Evolutionary conservation across 2,797 vertebrate genomes (phyloP).

Genomic region (Anguilla megastoma): DNA sequence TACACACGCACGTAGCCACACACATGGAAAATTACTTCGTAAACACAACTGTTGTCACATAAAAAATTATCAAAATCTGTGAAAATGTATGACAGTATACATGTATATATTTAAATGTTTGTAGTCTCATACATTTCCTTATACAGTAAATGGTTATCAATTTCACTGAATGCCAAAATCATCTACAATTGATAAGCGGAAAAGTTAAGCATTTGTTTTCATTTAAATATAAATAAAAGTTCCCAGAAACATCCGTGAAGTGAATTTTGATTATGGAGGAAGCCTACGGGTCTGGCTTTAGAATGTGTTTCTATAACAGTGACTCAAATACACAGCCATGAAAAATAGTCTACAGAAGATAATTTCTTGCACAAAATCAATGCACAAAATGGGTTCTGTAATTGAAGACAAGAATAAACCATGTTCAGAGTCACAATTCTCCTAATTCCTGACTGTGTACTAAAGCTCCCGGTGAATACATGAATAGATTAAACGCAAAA

Average conservation of each 20-base stretch:
- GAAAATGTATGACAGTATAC: not conserved
- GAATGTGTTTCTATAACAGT: not conserved
- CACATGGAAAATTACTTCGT: not conserved
- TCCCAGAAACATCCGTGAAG: constrained; percentile 7
- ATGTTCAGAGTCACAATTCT: constrained; percentile 44
- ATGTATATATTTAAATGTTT: not conserved
- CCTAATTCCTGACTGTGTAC: constrained; percentile 29
- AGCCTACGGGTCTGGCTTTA: not conserved
- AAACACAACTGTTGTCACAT: not conserved
- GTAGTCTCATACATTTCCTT: not conserved
- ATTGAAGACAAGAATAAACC: constrained; percentile 45
- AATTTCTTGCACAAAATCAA: constrained; percentile 46
- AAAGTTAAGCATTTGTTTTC: constrained; percentile 8
- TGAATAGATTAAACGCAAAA: constrained; percentile 3
- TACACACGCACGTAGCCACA: not conserved
- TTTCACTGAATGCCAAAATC: not conserved
- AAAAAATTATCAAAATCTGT: not conserved
- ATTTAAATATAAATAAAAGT: not conserved
- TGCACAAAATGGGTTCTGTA: constrained; percentile 51
- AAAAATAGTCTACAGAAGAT: constrained; percentile 27
- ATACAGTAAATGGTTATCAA: not conserved
- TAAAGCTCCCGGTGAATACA: constrained; percentile 30
- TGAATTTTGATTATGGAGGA: not conserved
- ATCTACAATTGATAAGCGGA: not conserved
- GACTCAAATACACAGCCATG: not conserved